Evolutionary conservation across 2,797 vertebrate species (phyloP).

Genomic region (Glossophaga mutica): DNA sequence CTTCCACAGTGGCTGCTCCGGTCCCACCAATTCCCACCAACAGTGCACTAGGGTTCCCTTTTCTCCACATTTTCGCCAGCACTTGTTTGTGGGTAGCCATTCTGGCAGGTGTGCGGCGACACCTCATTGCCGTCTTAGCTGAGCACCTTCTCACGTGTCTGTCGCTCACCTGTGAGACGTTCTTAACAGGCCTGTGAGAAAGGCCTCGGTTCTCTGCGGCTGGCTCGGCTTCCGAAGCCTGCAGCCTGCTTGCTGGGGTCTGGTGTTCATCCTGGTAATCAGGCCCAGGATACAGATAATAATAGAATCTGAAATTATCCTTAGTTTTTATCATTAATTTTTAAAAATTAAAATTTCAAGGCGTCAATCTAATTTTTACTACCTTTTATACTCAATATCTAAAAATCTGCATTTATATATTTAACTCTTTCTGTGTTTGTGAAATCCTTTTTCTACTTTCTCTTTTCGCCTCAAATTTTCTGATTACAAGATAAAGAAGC

Average conservation of each 20-base stretch:
- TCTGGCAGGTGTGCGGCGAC: background rate
- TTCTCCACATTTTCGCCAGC: background rate
- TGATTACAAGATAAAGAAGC: conserved; percentile 56
- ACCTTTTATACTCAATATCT: background rate
- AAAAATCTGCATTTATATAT: background rate
- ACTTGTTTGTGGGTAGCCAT: background rate
- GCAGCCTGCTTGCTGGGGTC: background rate
- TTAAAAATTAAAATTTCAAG: conserved; percentile 33
- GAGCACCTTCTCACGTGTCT: background rate
- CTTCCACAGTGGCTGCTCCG: background rate
- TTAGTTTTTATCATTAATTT: background rate
- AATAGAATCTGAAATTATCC: background rate
- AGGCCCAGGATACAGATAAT: background rate
- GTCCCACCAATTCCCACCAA: background rate
- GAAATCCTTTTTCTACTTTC: background rate
- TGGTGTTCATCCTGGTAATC: background rate
- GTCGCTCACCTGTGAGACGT: background rate
- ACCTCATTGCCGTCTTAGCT: background rate
- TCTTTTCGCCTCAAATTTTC: conserved; percentile 55
- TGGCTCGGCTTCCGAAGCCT: background rate
- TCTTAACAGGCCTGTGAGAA: background rate
- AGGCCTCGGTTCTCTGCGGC: background rate
- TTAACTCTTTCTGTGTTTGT: conserved; percentile 24
- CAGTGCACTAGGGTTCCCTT: background rate
- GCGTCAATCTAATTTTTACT: background rate